These are phyloP conservation scores for Arrhopalites spinosus DNA, from an alignment of 2,888 invertebrate species.

Conservation along the genomic window DNA sequence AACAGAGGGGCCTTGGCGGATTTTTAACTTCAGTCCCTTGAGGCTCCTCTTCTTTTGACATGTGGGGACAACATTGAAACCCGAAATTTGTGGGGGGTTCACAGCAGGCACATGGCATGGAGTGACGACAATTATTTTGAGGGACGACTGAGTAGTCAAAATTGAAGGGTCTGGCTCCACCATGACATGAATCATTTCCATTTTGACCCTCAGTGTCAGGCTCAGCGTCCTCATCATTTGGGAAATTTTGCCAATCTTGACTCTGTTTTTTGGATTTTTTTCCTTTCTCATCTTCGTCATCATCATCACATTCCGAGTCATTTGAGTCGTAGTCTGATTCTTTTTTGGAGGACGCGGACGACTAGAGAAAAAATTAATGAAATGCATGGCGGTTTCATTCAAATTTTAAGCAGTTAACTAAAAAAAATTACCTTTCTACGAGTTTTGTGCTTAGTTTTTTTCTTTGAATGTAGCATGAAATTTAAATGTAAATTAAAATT, in stretches of 20 bases:
- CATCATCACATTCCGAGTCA: constrained; percentile 8
- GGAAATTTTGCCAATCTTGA: not conserved
- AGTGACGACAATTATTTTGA: not conserved
- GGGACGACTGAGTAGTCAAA: not conserved
- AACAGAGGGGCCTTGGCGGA: not conserved
- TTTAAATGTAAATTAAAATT: too few species aligned
- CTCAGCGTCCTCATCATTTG: not conserved
- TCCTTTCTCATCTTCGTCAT: not conserved
- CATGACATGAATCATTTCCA: not conserved
- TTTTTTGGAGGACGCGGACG: too few species aligned
- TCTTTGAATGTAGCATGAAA: too few species aligned
- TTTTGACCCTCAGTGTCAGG: not conserved
- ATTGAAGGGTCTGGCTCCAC: not conserved
- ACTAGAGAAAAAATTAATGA: too few species aligned
- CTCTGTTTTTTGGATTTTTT: not conserved
- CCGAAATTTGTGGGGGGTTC: not conserved
- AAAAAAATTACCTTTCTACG: too few species aligned
- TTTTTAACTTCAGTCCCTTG: not conserved
- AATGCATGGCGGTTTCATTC: too few species aligned
- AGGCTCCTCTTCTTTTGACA: not conserved
- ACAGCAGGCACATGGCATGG: not conserved
- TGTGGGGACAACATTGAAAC: not conserved
- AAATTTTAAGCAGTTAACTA: too few species aligned
- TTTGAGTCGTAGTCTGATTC: constrained; percentile 7
- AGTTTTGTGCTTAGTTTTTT: too few species aligned